Base-by-base conservation (phyloP, 2,797 vertebrate genomes). In the Cyclopterus lumpus region DNA sequence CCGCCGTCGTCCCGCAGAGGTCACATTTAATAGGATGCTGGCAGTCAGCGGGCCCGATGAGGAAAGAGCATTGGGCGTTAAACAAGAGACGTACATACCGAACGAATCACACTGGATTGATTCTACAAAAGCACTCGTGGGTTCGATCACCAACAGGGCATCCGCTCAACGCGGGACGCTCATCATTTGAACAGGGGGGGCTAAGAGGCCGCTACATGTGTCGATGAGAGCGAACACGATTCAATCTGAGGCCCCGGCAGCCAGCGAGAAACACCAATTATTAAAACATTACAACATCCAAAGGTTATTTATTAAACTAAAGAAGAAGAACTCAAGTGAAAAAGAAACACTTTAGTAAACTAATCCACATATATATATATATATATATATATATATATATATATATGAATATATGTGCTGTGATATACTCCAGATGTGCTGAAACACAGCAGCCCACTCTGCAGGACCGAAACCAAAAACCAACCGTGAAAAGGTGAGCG, bases 1-100 rank as follows among this genome's bases (percentile, higher is more conserved):
- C 79, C 83, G 81, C 85, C 80, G 82, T 65, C 84, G 86, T 89
- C 81, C 67, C 68, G 6, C 59, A 75, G 86, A 90, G 90, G 89
- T 92, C 83, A 86, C 53, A 46, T 80, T 81, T 84, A 86, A 87
- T 64, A 60, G 73, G 77, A 73, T 84, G 81, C 74, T 80, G 74
- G 74, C 77, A 77, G 75, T 70, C 44, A 48, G 10, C 10, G 14
- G 12, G 38, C 34, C 34, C 2, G 34, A 36, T 9, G 34, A 36
- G 34, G 8, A 36, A 36, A 8, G 8, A 36, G 8, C 34, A 34
- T 8, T 9, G 34, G 2, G 34, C 8, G 8, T 34, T 34, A 34
- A 34, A 34, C 30, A 8, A 34, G 32, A 34, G 6, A 34, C n/a
- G n/a, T n/a, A n/a, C n/a, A n/a, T n/a, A n/a, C n/a, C 72, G 68